These are phyloP conservation scores for Brachyopa scutellaris DNA, from an alignment of 2,888 invertebrate species.

Conservation along the genomic window DNA sequence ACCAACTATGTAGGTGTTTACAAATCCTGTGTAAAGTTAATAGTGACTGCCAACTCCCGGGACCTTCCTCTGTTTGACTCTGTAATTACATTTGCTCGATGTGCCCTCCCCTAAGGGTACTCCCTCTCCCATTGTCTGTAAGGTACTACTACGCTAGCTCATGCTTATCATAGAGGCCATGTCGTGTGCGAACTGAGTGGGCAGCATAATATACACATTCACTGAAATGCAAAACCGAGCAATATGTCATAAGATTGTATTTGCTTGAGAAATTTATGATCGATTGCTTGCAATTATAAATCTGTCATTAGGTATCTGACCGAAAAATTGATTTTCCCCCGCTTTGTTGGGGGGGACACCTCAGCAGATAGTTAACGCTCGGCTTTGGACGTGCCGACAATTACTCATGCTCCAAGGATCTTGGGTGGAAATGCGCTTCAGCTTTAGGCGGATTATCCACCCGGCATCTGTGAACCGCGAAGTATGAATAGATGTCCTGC, in stretches of 20 bases:
- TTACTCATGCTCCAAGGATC: conserved; percentile 13
- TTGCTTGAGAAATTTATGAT: conserved; percentile 77
- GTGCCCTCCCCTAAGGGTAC: conserved; percentile 13
- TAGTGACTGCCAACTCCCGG: conserved; percentile 15
- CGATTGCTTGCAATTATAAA: conserved; percentile 73
- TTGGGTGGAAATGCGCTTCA: neutral
- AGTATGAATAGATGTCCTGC: neutral
- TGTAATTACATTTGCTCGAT: conserved; percentile 31
- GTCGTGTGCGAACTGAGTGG: neutral
- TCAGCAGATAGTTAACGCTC: neutral
- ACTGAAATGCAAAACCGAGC: conserved; percentile 16
- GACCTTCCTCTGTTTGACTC: conserved; percentile 15
- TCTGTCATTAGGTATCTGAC: conserved; percentile 52
- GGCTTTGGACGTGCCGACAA: neutral
- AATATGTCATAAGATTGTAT: conserved; percentile 3
- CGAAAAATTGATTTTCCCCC: conserved; percentile 52
- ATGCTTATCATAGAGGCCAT: neutral
- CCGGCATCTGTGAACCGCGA: neutral
- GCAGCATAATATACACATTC: neutral
- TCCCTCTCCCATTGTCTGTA: neutral
- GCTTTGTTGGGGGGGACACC: neutral
- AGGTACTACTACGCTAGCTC: neutral
- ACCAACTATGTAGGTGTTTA: too few species aligned
- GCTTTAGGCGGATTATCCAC: too few species aligned
- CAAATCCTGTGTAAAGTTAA: conserved; percentile 30